These are phyloP conservation scores for Pardosa pseudoannulata DNA, from an alignment of 2,888 invertebrate genomes.

Conservation along the genomic window DNA sequence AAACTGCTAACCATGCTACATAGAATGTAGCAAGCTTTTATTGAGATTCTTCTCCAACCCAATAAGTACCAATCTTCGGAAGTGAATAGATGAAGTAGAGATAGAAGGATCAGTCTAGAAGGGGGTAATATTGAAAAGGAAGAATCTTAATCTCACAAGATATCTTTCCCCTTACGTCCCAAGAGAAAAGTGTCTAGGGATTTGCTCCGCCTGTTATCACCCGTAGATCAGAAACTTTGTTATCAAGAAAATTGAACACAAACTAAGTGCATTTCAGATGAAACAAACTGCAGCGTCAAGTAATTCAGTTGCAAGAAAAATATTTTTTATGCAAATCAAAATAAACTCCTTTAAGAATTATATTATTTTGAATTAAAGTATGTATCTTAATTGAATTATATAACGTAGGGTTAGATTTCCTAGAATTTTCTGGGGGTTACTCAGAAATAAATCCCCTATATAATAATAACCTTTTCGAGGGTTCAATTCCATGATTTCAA, in stretches of 20 bases:
- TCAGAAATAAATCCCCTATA: no score
- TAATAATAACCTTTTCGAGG: no score
- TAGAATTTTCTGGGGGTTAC: no score
- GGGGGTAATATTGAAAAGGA: not conserved
- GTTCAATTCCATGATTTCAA: no score
- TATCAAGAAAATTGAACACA: not conserved
- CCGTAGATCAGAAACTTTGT: not conserved
- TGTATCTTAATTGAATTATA: no score
- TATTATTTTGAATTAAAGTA: no score
- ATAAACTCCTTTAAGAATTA: no score
- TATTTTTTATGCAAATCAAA: no score
- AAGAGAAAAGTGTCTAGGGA: not conserved
- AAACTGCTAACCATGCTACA: not conserved
- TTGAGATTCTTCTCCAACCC: not conserved
- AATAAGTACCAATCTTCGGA: not conserved
- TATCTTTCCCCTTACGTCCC: not conserved
- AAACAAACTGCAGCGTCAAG: no score
- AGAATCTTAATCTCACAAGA: not conserved
- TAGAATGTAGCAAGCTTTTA: not conserved
- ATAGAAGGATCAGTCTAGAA: not conserved
- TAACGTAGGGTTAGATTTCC: no score
- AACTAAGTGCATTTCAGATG: not conserved
- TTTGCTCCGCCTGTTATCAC: not conserved
- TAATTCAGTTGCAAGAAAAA: no score
- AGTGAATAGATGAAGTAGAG: constrained; percentile 2